phyloP scores from a whole-genome alignment of 2,797 vertebrate genomes.

The Peromyscus melanophrys region DNA sequence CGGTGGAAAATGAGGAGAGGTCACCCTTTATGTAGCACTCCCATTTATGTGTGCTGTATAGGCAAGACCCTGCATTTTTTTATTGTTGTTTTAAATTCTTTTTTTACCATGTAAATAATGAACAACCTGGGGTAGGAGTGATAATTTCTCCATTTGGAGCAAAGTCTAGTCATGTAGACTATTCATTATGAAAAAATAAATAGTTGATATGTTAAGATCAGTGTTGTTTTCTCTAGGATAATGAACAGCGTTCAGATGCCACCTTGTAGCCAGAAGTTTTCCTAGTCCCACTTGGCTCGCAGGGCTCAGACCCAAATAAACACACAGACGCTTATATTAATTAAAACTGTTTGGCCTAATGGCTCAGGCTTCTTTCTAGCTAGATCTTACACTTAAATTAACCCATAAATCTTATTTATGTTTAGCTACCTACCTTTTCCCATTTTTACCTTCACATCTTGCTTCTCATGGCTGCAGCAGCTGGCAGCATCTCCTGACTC shows the following conservation, averaged over 20 bases:
- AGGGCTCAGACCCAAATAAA: too few relatives aligned
- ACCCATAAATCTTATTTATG: too few relatives aligned
- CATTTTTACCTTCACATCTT: too few relatives aligned
- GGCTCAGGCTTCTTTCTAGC: too few relatives aligned
- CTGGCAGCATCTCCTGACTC: too few relatives aligned
- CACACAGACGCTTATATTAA: too few relatives aligned
- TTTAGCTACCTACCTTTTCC: too few relatives aligned
- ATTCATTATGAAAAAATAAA: not conserved
- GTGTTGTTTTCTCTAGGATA: not conserved
- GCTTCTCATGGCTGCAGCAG: too few relatives aligned
- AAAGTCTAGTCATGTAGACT: not conserved
- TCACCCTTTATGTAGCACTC: not conserved
- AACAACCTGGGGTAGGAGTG: not conserved
- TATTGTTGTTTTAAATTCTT: conserved; percentile 8
- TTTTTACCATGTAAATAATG: not conserved
- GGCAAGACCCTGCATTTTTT: not conserved
- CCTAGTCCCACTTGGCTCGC: too few relatives aligned
- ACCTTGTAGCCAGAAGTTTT: not conserved
- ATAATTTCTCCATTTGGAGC: not conserved
- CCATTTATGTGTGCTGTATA: not conserved
- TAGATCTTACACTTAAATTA: too few relatives aligned
- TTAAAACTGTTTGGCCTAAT: too few relatives aligned
- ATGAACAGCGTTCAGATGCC: not conserved
- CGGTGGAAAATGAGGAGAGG: not conserved
- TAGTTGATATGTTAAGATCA: not conserved